These are phyloP conservation scores for Callyntrura guangdongensis DNA, from an alignment of 2,888 invertebrate genomes.

Conservation along the genomic window DNA sequence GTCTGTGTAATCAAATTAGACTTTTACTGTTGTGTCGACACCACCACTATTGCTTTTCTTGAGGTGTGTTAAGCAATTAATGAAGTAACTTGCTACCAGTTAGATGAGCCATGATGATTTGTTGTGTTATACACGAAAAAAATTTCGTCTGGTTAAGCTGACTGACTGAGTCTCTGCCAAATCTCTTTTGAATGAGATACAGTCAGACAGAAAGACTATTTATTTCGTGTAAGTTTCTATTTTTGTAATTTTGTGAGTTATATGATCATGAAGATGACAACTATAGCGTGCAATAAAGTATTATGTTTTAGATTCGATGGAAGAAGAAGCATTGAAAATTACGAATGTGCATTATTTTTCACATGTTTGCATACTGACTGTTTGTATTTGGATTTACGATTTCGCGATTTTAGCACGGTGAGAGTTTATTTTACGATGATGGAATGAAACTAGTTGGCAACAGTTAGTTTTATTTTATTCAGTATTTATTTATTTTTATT, in stretches of 20 bases:
- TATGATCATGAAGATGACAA: conserved; percentile 9
- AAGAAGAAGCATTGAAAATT: conserved; percentile 5
- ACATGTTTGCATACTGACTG: background rate
- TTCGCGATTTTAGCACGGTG: no score
- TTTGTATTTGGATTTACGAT: background rate
- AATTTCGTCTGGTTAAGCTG: background rate
- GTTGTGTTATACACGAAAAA: background rate
- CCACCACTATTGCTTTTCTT: no score
- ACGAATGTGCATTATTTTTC: background rate
- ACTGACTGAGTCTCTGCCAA: background rate
- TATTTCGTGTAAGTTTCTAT: conserved; percentile 63
- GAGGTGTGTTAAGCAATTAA: no score
- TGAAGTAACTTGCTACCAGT: background rate
- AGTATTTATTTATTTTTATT: conserved; percentile 58
- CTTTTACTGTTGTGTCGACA: no score
- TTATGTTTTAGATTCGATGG: conserved; percentile 32
- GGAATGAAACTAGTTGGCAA: no score
- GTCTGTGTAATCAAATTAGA: no score
- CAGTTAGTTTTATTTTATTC: conserved; percentile 2
- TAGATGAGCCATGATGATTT: conserved; percentile 8
- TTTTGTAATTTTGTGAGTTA: conserved; percentile 71
- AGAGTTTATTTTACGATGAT: no score
- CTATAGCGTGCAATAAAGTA: conserved; percentile 67
- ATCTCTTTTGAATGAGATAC: background rate
- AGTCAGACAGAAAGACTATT: conserved; percentile 2